These are phyloP conservation scores for Malurus cyaneus DNA, from an alignment of 2,113 vertebrate genomes.

Conservation along the genomic window DNA sequence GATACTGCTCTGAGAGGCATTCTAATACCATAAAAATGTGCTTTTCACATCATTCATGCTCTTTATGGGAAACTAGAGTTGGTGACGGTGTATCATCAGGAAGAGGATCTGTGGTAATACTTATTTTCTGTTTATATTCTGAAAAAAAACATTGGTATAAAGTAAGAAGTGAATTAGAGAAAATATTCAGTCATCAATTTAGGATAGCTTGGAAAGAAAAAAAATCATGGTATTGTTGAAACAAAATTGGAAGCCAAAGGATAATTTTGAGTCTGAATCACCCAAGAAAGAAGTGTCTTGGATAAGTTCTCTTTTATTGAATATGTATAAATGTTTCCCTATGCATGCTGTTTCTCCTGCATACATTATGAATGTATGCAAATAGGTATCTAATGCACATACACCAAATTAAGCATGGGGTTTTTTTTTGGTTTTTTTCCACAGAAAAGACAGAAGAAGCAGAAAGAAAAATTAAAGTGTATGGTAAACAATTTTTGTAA, in stretches of 20 bases:
- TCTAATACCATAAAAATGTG: not conserved
- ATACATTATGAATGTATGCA: not conserved
- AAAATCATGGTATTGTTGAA: not conserved
- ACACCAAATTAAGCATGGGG: not conserved
- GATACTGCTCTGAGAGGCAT: not conserved
- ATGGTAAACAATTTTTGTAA: not conserved
- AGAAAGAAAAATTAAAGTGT: constrained; percentile 10
- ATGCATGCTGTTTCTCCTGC: constrained; percentile 37
- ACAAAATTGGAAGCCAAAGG: not conserved
- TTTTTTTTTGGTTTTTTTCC: not conserved
- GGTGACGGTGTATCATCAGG: not conserved
- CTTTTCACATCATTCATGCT: not conserved
- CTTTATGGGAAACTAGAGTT: not conserved
- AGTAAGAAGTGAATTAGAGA: not conserved
- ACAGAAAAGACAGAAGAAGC: not conserved
- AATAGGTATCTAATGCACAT: not conserved
- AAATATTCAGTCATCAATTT: not conserved
- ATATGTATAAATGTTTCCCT: constrained; percentile 54
- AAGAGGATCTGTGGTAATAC: not conserved
- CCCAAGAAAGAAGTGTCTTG: not conserved
- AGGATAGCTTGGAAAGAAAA: not conserved
- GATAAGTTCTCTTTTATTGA: constrained; percentile 13
- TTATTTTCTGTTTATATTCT: not conserved
- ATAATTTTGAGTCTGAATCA: not conserved
- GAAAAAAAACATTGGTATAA: not conserved